Evolutionary conservation across 2,888 invertebrate genomes (phyloP), one percentile per base, ranked within the genome.

Genomic region (Panopea generosa): DNA sequence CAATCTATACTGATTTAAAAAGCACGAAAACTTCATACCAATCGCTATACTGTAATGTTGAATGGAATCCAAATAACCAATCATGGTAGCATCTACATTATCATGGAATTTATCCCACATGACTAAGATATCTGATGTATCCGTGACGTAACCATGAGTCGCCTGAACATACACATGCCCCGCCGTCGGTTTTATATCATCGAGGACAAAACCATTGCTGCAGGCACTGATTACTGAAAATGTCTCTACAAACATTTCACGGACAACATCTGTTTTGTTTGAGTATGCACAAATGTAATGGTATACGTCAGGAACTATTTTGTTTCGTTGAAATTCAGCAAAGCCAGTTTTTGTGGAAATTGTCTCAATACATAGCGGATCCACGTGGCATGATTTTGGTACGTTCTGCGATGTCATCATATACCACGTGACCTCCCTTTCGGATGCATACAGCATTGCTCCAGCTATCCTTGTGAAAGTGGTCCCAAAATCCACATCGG

Each of bases 131-230:
- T 47, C 7, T 1, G 43, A 52, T 11, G 40, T 38, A 27, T 62
- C 55, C 0, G 52, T 55, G 11, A 77, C 20, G 26, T 63, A 77
- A 9, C 77, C 49, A 9, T 62, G 40, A 2, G 22, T 47, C 43
- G 59, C 68, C 16, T 18, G 4, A 11, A 77, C 68, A 18, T 33
- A 9, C 2, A 77, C 47, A 9, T 9, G 18, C 11, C 77, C 77
- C 6, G 18, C 33, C 11, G 50, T 22, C 24, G 77, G 77, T 4
- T 53, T 22, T 11, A 47, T 45, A 24, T 63, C 59, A 45, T 72
- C 72, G 3, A 77, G 47, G 7, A 77, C 14, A 45, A 77, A 77
- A 0, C 77, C 77, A 43, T 77, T 68, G 27, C 77, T 77, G 29
- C 77, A 77, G 2, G 49, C 27, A 0, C 6, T 55, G 24, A 77